Conservation (phyloP, 2,797 vertebrate species). For the Acrossocheilus wenchowensis region DNA sequence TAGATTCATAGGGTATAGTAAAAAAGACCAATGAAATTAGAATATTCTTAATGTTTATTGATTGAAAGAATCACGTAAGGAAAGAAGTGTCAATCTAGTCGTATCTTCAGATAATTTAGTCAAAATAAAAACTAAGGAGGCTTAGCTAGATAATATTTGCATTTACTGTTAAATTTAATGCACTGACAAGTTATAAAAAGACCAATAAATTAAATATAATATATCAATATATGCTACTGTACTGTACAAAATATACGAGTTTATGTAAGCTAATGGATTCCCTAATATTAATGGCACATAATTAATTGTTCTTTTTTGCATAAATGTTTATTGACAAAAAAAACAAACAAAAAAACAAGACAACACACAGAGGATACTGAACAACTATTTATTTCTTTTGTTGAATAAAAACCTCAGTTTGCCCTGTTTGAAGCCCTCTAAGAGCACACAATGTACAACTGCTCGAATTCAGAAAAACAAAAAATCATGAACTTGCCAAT, state of each 20-base stretch:
- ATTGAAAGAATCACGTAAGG: too few relatives aligned
- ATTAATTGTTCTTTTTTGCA: not conserved
- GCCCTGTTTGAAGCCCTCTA: conserved; percentile 64
- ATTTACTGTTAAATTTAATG: too few relatives aligned
- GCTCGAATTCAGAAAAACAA: conserved; percentile 70
- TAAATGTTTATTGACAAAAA: not conserved
- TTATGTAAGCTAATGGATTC: not conserved
- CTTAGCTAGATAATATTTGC: too few relatives aligned
- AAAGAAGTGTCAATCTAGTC: too few relatives aligned
- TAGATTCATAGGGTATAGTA: too few relatives aligned
- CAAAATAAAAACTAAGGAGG: too few relatives aligned
- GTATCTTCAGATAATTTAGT: too few relatives aligned
- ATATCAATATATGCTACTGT: too few relatives aligned
- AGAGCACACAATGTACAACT: conserved; percentile 70
- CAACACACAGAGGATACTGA: conserved; percentile 63
- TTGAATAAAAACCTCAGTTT: conserved; percentile 81
- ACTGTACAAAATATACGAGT: not conserved
- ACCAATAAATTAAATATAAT: too few relatives aligned
- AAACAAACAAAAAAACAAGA: too few relatives aligned
- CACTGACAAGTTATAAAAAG: not conserved
- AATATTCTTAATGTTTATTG: too few relatives aligned
- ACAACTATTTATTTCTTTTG: conserved; percentile 79
- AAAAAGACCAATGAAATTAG: too few relatives aligned
- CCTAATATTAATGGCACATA: not conserved
- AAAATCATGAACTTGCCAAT: conserved; percentile 65